These are phyloP conservation scores for Clytia hemisphaerica DNA, from an alignment of 30 jellyfish, hydroid and myxozoan genomes.

Conservation along the genomic window DNA sequence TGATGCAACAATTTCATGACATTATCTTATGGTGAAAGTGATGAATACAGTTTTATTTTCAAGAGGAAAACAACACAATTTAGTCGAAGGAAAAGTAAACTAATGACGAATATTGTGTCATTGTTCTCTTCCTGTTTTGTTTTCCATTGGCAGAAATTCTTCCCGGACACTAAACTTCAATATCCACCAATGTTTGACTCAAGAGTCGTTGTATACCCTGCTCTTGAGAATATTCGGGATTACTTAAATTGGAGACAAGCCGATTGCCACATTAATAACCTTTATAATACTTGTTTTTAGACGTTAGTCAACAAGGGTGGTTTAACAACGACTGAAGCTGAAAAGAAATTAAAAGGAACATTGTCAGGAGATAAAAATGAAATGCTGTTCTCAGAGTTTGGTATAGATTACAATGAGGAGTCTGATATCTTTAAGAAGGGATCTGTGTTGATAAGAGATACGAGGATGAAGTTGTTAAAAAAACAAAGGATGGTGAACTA, in stretches of 20 bases:
- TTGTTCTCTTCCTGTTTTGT: conserved; percentile 81
- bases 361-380: conserved; percentile 87
- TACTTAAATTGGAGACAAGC: conserved; percentile 97
- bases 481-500: neutral
- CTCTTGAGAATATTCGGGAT: conserved; percentile 72
- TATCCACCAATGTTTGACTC: conserved; percentile 91
- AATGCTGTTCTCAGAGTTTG: conserved; percentile 74
- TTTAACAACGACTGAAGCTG: conserved; percentile 60
- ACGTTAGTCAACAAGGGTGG: conserved; percentile 66
- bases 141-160: conserved; percentile 60
- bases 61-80: conserved; percentile 61
- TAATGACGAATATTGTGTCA: conserved; percentile 70
- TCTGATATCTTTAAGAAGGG: conserved; percentile 68
- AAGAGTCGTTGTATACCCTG: conserved; percentile 73
- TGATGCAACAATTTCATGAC: conserved; percentile 83
- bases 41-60: conserved; percentile 88
- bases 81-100: conserved; percentile 70
- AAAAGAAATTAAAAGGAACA: conserved; percentile 67
- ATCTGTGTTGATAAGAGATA: conserved; percentile 50
- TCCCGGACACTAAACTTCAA: conserved; percentile 24
- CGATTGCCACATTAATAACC: conserved; percentile 91
- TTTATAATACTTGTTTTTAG: conserved; percentile 96
- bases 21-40: conserved; percentile 94
- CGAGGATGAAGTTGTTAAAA: neutral
- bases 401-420: conserved; percentile 68